Evolutionary conservation across 2,888 invertebrate genomes (phyloP).

Genomic region (Maniola hyperantus): DNA sequence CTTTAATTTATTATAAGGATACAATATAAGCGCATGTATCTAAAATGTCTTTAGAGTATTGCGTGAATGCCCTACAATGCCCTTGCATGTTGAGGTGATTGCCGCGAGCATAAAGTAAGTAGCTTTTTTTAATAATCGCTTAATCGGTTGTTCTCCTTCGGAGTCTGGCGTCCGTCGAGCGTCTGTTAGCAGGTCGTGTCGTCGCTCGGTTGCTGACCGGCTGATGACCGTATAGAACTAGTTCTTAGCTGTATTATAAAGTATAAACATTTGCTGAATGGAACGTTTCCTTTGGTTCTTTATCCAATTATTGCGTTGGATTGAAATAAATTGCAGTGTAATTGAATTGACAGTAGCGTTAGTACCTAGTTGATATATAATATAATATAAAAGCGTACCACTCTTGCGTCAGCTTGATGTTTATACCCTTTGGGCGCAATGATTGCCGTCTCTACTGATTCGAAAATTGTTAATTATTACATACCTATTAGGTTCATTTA

Average conservation of each 20-base stretch:
- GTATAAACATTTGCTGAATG: constrained; percentile 22
- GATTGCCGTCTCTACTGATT: neutral
- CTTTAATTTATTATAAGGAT: neutral
- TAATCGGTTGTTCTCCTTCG: neutral
- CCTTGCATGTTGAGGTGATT: neutral
- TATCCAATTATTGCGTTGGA: neutral
- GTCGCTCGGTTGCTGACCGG: constrained; percentile 52
- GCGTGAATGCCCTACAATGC: constrained; percentile 13
- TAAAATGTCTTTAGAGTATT: neutral
- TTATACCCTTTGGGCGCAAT: neutral
- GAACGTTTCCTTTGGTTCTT: neutral
- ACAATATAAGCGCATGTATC: neutral
- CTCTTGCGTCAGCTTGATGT: constrained; percentile 19
- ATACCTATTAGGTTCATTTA: neutral
- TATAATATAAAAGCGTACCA: constrained; percentile 12
- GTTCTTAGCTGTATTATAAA: constrained; percentile 44
- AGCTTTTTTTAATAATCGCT: constrained; percentile 5
- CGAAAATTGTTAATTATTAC: constrained; percentile 3
- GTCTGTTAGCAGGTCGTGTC: constrained; percentile 30
- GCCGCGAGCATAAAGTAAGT: neutral
- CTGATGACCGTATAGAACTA: constrained; percentile 46
- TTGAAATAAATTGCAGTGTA: neutral
- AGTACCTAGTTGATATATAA: too few species aligned
- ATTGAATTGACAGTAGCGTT: neutral
- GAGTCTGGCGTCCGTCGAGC: neutral